Evolutionary conservation across 1,140 invertebrate species (phyloP), one percentile per base, ranked within the genome.

Genomic region (Vanessa atalanta): DNA sequence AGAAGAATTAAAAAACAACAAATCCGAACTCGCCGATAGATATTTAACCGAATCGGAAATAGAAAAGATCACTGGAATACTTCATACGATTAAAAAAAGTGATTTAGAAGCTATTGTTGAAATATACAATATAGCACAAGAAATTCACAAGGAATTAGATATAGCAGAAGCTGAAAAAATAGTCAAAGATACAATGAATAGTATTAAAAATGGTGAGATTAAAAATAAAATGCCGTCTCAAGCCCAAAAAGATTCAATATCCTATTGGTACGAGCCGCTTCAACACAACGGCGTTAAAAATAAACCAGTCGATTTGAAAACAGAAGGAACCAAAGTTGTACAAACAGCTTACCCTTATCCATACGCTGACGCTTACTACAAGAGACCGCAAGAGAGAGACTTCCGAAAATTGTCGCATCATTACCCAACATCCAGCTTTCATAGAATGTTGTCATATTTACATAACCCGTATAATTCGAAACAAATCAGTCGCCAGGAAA

Each of bases 91-190:
- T 0, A 93, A 89, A 50, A 91, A 88, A 76, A 91, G 90, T 69
- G 90, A 93, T 72, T 76, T 93, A 47, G 87, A 93, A 80, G 86
- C 88, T 14, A 86, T 93, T n/a, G 75, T 91, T 48, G 90, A 93
- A 65, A 85, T 93, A 66, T 93, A 93, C 64, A 89, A 88, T 73
- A 74, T 91, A 78, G 89, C 90, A 12, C 83, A 91, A 79, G 88
- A 92, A 60, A 87, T 92, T 69, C 90, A 89, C 70, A 86, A 86
- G 57, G 88, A 92, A 78, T 81, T 90, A 16, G 87, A 91, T 57
- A 80, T 64, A 72, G 70, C 31, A 53, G 72, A 9, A 57, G 20
- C 60, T 8, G 80, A 83, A 12, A 74, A 79, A 47, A 50, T 79
- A 13, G 16, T 77, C 3, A 75, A 84, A 69, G 72, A 85, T 51